A percentile compares a stretch with the other conserved stretches of the same genome.
phyloP scores from a whole-genome alignment of 2,797 vertebrate species.

The Tenualosa thibaudeaui region DNA sequence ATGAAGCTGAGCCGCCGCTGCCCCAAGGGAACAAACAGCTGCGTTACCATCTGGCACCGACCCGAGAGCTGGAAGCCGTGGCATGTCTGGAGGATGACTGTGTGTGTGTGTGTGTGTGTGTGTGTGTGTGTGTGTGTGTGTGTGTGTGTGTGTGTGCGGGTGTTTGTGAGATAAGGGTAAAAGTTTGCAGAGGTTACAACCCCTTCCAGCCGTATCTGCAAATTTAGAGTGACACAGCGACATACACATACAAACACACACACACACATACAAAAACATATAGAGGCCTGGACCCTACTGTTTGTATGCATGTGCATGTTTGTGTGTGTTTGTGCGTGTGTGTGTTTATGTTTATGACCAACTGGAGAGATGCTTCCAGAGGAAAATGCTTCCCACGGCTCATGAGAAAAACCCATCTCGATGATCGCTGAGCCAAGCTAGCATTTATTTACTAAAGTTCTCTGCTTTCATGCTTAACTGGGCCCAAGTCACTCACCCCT shows the following conservation, averaged over 20 bases:
- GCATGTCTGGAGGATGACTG: constrained; percentile 43
- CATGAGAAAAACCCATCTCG: neutral
- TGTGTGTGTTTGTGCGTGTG: neutral
- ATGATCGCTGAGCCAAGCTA: neutral
- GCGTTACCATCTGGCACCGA: constrained; percentile 55
- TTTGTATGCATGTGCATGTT: neutral
- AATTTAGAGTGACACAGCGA: neutral
- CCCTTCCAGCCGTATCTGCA: neutral
- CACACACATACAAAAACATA: neutral
- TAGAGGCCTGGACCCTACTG: neutral
- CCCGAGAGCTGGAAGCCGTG: constrained; percentile 27
- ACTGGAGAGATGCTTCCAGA: neutral
- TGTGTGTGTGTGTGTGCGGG: neutral
- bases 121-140: constrained; percentile 6
- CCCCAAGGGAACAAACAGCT: constrained; percentile 59
- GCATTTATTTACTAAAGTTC: constrained; percentile 42
- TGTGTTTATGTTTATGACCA: neutral
- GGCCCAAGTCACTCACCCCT: neutral
- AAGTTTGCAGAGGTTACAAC: neutral
- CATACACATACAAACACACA: constrained; percentile 2
- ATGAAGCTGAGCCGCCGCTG: constrained; percentile 36
- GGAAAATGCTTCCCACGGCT: neutral
- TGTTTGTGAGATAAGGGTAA: neutral
- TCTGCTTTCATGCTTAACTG: constrained; percentile 7
- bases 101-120: constrained; percentile 32